A percentile compares a stretch with the other conserved stretches of the same genome.
Evolutionary conservation across 2,113 vertebrate species (phyloP).

Genomic region (Plectropomus leopardus): DNA sequence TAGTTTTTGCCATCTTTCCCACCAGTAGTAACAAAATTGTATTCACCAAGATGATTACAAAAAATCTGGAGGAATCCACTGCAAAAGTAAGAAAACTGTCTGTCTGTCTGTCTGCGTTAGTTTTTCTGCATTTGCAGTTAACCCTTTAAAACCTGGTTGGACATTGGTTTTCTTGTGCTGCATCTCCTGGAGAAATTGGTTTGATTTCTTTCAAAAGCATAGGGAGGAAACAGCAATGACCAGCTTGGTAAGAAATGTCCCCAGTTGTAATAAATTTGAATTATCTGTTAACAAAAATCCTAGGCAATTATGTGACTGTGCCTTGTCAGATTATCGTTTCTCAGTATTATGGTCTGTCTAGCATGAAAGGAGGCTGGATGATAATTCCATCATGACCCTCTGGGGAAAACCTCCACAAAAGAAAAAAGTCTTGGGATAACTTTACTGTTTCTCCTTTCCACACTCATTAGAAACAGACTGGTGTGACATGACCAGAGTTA

Average conservation of each 20-base stretch:
- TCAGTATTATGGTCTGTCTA: neutral
- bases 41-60: neutral
- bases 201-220: no score
- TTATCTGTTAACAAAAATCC: neutral
- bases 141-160: no score
- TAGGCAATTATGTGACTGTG: neutral
- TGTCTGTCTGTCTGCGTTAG: no score
- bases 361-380: neutral
- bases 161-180: no score
- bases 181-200: no score
- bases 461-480: conserved; percentile 15
- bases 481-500: conserved; percentile 8
- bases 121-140: no score
- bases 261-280: neutral
- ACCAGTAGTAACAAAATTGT: neutral
- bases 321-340: neutral
- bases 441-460: neutral
- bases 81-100: no score
- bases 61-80: no score
- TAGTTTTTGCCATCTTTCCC: neutral
- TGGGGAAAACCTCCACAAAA: neutral
- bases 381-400: neutral
- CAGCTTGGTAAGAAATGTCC: no score
- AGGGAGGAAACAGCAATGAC: no score
- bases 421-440: neutral